These are phyloP conservation scores for Procavia capensis DNA, from an alignment of 2,113 vertebrate species.

Conservation along the genomic window DNA sequence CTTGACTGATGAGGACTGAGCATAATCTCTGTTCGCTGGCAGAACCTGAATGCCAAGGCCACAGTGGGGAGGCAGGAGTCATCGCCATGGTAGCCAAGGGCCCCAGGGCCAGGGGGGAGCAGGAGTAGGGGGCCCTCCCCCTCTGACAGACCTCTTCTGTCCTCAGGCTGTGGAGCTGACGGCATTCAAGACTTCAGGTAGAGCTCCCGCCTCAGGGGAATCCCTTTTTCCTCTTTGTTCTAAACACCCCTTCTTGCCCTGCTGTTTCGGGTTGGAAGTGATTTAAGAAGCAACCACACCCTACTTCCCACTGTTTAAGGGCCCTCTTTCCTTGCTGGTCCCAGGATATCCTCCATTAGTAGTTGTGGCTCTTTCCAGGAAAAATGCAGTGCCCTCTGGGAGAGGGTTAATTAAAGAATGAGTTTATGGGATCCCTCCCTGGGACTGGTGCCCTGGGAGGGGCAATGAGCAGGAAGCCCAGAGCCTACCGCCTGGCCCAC, in stretches of 20 bases:
- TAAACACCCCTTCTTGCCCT: neutral
- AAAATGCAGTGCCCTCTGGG: neutral
- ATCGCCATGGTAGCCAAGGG: neutral
- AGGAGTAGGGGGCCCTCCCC: neutral
- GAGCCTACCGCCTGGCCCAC: neutral
- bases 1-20: conserved; percentile 48
- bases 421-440: neutral
- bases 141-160: conserved; percentile 47
- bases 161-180: conserved; percentile 93
- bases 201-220: rapidly evolving
- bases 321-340: neutral
- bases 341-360: neutral
- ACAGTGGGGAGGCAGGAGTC: neutral
- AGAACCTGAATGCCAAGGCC: conserved; percentile 84
- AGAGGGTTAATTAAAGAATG: neutral
- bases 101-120: neutral
- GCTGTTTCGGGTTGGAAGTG: neutral
- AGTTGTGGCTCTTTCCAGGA: neutral
- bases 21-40: neutral
- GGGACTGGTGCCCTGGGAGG: rapidly evolving
- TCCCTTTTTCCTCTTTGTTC: neutral
- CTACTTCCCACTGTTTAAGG: neutral
- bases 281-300: neutral
- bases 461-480: neutral
- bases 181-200: conserved; percentile 94